phyloP scores from a whole-genome alignment of 2,888 invertebrate genomes.

The Drosophila recens region DNA sequence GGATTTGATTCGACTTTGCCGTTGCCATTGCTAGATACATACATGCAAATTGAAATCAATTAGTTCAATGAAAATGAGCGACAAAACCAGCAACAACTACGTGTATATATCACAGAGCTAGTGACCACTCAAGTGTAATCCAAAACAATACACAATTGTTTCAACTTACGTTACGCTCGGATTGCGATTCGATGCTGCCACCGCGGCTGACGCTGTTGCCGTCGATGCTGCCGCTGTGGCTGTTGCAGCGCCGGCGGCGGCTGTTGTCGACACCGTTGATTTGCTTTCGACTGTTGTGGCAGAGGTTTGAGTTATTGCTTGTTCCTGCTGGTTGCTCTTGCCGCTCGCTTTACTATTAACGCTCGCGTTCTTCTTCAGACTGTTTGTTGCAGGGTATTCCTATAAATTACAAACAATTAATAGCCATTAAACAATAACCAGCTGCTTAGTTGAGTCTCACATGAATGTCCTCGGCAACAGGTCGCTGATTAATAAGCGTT shows the following conservation, averaged over 20 bases:
- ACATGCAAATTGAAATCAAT: slow-evolving; percentile 77
- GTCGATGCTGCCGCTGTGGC: slow-evolving; percentile 60
- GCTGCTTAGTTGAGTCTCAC: slow-evolving; percentile 65
- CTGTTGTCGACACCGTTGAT: slow-evolving; percentile 83
- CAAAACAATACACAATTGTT: slow-evolving; percentile 59
- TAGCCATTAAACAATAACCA: slow-evolving; percentile 9
- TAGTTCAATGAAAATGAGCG: slow-evolving; percentile 78
- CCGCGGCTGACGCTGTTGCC: slow-evolving; percentile 66
- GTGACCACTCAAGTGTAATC: slow-evolving; percentile 60
- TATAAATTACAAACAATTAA: slow-evolving; percentile 70
- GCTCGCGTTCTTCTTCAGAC: slow-evolving; percentile 83
- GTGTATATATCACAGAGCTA: slow-evolving; percentile 10
- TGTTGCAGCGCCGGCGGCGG: slow-evolving; percentile 60
- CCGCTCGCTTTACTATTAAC: slow-evolving; percentile 75
- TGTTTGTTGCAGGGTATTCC: slow-evolving; percentile 87
- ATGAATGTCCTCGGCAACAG: slow-evolving; percentile 97
- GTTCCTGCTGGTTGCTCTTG: slow-evolving; percentile 67
- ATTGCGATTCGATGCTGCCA: slow-evolving; percentile 86
- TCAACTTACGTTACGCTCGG: slow-evolving; percentile 88
- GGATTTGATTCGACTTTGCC: slow-evolving; percentile 91
- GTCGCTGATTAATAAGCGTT: slow-evolving; percentile 97
- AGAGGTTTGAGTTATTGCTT: slow-evolving; percentile 72
- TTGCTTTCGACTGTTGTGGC: slow-evolving; percentile 84
- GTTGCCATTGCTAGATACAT: slow-evolving; percentile 87
- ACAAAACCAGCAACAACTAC: slow-evolving; percentile 39